These are phyloP conservation scores for Paramuricea clavata DNA, from an alignment of 92 coral and sea anemone species.

Conservation along the genomic window DNA sequence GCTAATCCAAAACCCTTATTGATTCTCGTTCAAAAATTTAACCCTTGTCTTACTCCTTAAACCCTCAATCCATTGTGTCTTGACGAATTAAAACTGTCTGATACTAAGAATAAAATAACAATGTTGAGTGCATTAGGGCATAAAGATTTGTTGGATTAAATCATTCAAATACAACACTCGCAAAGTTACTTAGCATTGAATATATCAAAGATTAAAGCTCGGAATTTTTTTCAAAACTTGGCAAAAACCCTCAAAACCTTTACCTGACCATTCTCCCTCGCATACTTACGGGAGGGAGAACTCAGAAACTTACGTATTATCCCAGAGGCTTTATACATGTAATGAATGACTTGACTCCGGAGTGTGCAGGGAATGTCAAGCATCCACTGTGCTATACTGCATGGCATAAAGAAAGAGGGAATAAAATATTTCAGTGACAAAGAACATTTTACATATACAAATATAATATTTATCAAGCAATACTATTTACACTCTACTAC, in stretches of 20 bases:
- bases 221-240: background rate
- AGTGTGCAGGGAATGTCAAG: constrained; percentile 99
- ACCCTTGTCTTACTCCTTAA: too few species aligned
- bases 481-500: constrained; percentile 1
- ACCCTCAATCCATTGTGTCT: too few species aligned
- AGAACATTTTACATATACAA: background rate
- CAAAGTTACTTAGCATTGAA: background rate
- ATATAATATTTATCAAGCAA: background rate
- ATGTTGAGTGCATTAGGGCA: too few species aligned
- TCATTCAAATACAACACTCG: background rate
- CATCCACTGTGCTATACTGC: constrained; percentile 69
- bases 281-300: constrained; percentile 39
- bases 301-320: constrained; percentile 34
- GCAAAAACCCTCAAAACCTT: background rate
- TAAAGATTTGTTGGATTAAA: too few species aligned
- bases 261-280: constrained; percentile 10
- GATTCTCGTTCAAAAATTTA: too few species aligned
- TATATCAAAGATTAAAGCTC: too few species aligned
- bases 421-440: constrained; percentile 41
- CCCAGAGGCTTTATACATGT: constrained; percentile 3
- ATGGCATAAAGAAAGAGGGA: constrained; percentile 34
- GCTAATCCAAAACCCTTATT: too few species aligned
- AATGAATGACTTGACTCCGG: constrained; percentile 91
- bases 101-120: too few species aligned
- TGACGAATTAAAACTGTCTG: too few species aligned